Evolutionary conservation across 2,888 invertebrate species (phyloP), one percentile per base, ranked within the genome.

Genomic region (Catocala sponsa): DNA sequence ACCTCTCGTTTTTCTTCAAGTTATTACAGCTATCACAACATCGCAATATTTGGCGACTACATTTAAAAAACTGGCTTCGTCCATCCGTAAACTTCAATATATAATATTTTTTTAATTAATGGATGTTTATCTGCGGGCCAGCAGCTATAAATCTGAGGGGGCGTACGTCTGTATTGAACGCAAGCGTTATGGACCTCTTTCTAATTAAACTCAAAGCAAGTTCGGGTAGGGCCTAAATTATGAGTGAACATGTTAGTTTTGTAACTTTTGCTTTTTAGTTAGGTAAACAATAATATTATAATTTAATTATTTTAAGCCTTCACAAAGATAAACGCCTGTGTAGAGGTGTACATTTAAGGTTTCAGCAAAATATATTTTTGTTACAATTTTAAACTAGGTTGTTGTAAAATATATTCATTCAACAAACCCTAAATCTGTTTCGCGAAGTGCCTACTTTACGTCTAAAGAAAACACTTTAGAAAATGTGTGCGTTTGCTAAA

Each of bases 91-190:
- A 81, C 77, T 69, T 79, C 80, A 83, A 85, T 88, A 86, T 83
- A 86, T 88, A 85, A 87, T 88, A 88, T 89, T 88, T 94, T 93
- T 92, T 94, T 91, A 94, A 94, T 94, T 93, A 94, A 93, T 93
- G 92, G 88, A 90, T 91, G 88, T 91, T 93, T 94, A 92, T 92
- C 92, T 93, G 82, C 79, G 70, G 88, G 90, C 91, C 82, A 85
- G 84, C 76, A 76, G 88, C 83, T 83, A 93, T 94, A 95, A 94
- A 94, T 94, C 91, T 88, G 84, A 71, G 80, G 86, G 92, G 94
- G 94, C 93, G 94, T 89, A 85, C 86, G 83, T 88, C 85, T 87
- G 82, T 89, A 90, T 85, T 88, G 89, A 85, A 87, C 90, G 85
- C 87, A 90, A 90, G 89, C 89, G 90, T 90, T 92, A 91, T 89